Evolutionary conservation across 2,113 vertebrate species (phyloP).

Genomic region (Prunella fulvescens): DNA sequence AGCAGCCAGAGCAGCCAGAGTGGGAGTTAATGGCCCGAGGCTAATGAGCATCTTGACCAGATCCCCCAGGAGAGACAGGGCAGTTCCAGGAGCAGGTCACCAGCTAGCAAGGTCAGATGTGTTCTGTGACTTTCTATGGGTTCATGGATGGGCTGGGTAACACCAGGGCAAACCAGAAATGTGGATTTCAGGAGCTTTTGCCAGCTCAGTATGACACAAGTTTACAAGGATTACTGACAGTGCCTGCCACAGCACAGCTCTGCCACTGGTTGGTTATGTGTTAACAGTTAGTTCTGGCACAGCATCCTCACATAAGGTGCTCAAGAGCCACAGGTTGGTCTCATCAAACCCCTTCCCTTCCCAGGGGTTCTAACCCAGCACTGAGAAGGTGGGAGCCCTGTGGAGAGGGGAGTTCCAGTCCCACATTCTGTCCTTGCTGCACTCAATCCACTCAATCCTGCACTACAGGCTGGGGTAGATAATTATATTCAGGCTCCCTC

Average conservation of each 20-base stretch:
- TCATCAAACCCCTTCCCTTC: not conserved
- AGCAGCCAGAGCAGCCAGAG: not conserved
- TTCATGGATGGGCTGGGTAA: not conserved
- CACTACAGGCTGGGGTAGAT: not conserved
- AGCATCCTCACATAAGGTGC: not conserved
- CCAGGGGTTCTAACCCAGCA: not conserved
- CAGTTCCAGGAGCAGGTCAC: not conserved
- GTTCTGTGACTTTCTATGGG: not conserved
- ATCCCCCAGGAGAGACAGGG: not conserved
- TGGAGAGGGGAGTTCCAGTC: not conserved
- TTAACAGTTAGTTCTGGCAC: not conserved
- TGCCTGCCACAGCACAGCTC: not conserved
- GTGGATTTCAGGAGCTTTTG: not conserved
- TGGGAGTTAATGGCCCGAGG: not conserved
- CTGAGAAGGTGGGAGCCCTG: not conserved
- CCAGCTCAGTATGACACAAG: not conserved
- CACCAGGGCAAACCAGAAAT: not conserved
- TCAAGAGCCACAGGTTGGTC: not conserved
- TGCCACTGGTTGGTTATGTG: not conserved
- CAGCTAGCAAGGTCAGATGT: not conserved
- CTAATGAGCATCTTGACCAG: not conserved
- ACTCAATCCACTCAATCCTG: not conserved
- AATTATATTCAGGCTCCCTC: not conserved
- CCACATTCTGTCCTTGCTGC: not conserved
- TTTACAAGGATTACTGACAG: not conserved